Conservation (phyloP, 2,797 vertebrate genomes). For the Leucoraja ocellata region DNA sequence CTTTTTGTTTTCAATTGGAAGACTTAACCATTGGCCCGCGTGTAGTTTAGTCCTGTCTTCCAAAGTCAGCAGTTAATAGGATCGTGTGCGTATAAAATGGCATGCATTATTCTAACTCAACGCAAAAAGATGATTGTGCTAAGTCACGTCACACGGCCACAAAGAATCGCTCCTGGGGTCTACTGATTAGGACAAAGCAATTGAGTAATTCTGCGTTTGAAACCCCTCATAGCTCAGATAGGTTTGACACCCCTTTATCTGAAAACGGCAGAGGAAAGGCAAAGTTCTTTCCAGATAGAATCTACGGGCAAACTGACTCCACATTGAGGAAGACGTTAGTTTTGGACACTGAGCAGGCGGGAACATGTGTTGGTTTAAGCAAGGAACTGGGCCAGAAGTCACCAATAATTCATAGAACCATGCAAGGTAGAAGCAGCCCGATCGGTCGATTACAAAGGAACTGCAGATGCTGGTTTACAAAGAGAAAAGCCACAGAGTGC, state of each 20-base stretch:
- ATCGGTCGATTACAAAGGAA: too few species aligned
- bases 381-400: neutral
- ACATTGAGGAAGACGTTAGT: constrained; percentile 10
- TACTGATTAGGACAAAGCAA: neutral
- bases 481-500: too few species aligned
- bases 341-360: neutral
- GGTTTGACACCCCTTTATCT: neutral
- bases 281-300: neutral
- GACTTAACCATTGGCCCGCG: neutral
- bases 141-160: neutral
- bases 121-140: neutral
- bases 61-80: neutral
- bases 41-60: neutral
- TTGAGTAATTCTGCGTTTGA: neutral
- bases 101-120: neutral
- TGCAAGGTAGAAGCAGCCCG: too few species aligned
- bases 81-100: neutral
- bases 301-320: neutral
- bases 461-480: too few species aligned
- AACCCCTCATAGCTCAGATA: neutral
- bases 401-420: neutral
- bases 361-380: neutral
- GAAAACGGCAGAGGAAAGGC: neutral
- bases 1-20: neutral
- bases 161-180: neutral